Evolutionary conservation across 2,888 invertebrate genomes (phyloP), one percentile per base, ranked within the genome.

Genomic region (Oxystoma pomonae): DNA sequence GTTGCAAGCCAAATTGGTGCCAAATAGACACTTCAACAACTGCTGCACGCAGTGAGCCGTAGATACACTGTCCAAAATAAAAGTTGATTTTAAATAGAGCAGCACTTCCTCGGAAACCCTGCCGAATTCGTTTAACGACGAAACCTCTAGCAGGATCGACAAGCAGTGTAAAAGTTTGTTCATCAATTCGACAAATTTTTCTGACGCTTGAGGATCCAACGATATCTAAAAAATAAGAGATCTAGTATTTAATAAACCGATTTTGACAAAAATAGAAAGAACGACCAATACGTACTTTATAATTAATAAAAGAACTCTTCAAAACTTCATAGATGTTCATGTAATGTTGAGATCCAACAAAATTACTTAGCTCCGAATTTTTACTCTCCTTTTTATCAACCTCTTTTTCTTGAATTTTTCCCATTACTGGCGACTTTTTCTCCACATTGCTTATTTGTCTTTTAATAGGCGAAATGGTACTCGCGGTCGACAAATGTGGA

Each of bases 261-360:
- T 16, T 60, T 56, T 17, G 16, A 60, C 35, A 52, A 56, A 55
- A 60, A 21, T 61, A 56, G 12, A 59, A n/a, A n/a, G n/a, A n/a
- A n/a, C n/a, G n/a, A n/a, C n/a, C 61, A 61, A 18, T 35, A 20
- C 2, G 21, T 77, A 92, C 94, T 86, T 92, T 93, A 80, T 94
- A 94, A 82, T 92, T 96, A 21, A 89, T 88, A 80, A 93, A 91
- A 1, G 94, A 90, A 68, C 90, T 89, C 76, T 88, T 90, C 62
- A 96, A 78, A 60, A 87, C 87, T 63, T 93, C 93, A 78, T 91
- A 91, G 65, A 96, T 84, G 79, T 90, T 92, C 83, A 92, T 85
- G 77, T 96, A 96, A 77, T 94, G 90, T 0, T 91, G 88, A 65
- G 89, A 86, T 66, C 83, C 85, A 60, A 82, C 84, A 79, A 91